Evolutionary conservation across 64 coral and sea anemone species (phyloP).

Genomic region (Porites lutea): DNA sequence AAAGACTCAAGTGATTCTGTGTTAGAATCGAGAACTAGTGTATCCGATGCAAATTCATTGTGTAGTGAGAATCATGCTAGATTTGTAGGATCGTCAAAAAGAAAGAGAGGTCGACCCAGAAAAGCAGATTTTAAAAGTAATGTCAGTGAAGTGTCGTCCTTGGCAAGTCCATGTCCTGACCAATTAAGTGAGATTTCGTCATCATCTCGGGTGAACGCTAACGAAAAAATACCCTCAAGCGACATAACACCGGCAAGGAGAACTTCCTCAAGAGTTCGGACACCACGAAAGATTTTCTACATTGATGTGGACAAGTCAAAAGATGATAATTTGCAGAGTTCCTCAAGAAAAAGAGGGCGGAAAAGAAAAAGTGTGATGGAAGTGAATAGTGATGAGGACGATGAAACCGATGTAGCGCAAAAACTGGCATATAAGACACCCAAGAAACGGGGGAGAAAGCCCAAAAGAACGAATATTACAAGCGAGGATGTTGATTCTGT

Average conservation of each 20-base stretch:
- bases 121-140: background rate
- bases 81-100: background rate
- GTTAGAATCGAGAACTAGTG: background rate
- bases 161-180: background rate
- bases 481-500: background rate
- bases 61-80: background rate
- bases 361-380: background rate
- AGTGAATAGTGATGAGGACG: background rate
- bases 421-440: background rate
- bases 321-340: background rate
- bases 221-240: background rate
- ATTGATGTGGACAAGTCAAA: background rate
- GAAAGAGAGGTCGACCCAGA: conserved; percentile 13
- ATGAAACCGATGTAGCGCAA: background rate
- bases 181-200: background rate
- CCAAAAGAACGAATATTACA: background rate
- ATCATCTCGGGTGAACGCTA: background rate
- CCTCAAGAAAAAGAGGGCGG: background rate
- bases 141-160: background rate
- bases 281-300: background rate
- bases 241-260: background rate
- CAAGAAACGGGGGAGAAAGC: conserved; percentile 1
- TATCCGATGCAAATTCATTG: no score
- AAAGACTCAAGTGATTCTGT: background rate
- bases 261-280: conserved; percentile 21